These are phyloP conservation scores for Cantharis rufa DNA, from an alignment of 2,888 invertebrate species.

Conservation along the genomic window DNA sequence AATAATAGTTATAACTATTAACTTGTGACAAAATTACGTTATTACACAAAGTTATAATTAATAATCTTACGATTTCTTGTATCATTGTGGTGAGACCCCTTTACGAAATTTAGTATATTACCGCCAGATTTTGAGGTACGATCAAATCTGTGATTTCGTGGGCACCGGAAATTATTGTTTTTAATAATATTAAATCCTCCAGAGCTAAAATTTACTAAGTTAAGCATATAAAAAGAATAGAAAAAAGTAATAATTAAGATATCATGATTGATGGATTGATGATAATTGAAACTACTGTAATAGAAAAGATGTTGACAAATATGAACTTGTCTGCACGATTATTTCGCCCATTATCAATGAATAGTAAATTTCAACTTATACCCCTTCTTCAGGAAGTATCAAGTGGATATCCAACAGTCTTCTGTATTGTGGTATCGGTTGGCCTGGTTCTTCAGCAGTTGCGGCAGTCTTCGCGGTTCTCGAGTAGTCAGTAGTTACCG, in stretches of 20 bases:
- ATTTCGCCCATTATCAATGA: background rate
- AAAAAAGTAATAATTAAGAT: background rate
- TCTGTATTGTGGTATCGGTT: slow-evolving; percentile 33
- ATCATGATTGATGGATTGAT: background rate
- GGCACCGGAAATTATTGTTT: too few relatives aligned
- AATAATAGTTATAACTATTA: background rate
- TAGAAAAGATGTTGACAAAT: background rate
- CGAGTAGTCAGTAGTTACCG: slow-evolving; percentile 25
- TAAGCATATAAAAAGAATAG: too few relatives aligned
- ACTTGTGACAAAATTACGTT: background rate
- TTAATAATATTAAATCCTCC: too few relatives aligned
- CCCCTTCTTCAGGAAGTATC: slow-evolving; percentile 14
- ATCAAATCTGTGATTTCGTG: background rate
- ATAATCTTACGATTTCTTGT: background rate
- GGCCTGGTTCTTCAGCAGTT: slow-evolving; percentile 37
- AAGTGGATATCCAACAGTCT: slow-evolving; percentile 28
- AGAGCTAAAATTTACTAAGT: too few relatives aligned
- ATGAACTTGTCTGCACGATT: background rate
- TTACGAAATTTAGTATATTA: too few relatives aligned
- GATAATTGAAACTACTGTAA: background rate
- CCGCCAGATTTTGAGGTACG: background rate
- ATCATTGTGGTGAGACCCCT: background rate
- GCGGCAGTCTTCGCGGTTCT: slow-evolving; percentile 35
- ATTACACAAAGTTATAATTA: background rate
- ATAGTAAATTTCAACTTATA: background rate